A percentile compares a stretch with the other conserved stretches of the same genome.
Conservation (phyloP, 2,797 vertebrate genomes). For the Kryptolebias ocellatus region DNA sequence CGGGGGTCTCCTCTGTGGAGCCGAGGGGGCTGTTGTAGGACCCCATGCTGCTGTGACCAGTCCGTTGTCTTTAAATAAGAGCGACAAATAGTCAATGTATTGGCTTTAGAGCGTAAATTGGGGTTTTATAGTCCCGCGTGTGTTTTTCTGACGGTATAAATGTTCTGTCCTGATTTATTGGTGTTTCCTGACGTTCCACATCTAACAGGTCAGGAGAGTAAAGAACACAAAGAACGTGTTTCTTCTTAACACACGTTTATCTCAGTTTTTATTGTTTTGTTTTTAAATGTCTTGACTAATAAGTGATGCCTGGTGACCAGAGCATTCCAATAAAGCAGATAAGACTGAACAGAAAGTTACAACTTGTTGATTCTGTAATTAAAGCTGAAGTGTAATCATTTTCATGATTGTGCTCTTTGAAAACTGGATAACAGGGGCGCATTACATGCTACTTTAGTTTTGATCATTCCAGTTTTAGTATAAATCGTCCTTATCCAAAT, state of each 20-base stretch:
- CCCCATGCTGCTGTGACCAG: slow-evolving; percentile 69
- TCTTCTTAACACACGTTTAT: no score
- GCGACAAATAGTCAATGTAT: slow-evolving; percentile 64
- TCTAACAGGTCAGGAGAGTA: no score
- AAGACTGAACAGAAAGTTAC: no score
- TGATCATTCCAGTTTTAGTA: neutral
- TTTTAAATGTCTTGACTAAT: no score
- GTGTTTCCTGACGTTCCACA: slow-evolving; percentile 10
- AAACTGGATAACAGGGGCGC: neutral
- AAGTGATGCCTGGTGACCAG: no score
- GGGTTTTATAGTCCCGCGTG: slow-evolving; percentile 51
- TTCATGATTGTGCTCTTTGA: neutral
- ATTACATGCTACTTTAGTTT: no score
- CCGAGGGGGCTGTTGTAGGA: slow-evolving; percentile 46
- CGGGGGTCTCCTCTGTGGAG: slow-evolving; percentile 64
- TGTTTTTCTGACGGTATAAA: slow-evolving; percentile 45
- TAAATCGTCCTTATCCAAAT: no score
- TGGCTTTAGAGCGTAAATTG: slow-evolving; percentile 53
- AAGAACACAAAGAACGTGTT: no score
- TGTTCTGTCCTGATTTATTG: slow-evolving; percentile 20
- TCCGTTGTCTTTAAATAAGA: slow-evolving; percentile 53
- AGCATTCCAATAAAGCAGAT: no score
- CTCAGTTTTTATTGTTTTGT: no score
- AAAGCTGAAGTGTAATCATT: no score
- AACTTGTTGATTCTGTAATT: no score